A percentile compares a stretch with the other conserved stretches of the same genome.
phyloP scores from a whole-genome alignment of 2,113 vertebrate genomes.

The Ceratotherium simum region DNA sequence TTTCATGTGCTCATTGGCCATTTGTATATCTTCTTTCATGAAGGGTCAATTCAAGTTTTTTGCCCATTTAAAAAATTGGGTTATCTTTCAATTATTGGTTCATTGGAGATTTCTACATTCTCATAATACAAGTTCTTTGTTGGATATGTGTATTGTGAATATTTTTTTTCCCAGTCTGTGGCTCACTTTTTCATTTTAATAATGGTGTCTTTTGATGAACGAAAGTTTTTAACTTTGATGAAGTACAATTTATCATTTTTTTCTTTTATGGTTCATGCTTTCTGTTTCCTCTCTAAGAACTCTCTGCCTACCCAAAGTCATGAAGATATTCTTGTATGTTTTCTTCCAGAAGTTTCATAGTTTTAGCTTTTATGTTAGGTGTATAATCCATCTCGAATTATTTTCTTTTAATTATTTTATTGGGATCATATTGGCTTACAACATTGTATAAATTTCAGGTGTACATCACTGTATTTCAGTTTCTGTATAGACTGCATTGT shows the following conservation, averaged over 20 bases:
- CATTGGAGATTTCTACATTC: not conserved
- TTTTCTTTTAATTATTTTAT: no score
- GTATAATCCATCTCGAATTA: conserved; percentile 10
- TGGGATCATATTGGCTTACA: no score
- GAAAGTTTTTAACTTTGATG: conserved; percentile 13
- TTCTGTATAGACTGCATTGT: no score
- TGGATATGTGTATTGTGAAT: not conserved
- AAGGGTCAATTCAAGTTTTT: not conserved
- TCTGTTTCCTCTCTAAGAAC: not conserved
- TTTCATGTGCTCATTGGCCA: not conserved
- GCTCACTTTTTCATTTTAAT: conserved; percentile 27
- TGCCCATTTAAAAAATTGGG: not conserved
- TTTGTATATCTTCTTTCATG: not conserved
- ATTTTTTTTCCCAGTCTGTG: not conserved
- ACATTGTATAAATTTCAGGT: no score
- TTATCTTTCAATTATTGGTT: not conserved
- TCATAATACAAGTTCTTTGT: not conserved
- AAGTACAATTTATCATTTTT: not conserved
- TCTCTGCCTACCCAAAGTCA: not conserved
- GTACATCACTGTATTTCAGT: no score
- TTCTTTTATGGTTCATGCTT: not conserved
- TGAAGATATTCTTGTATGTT: not conserved
- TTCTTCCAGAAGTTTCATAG: not conserved
- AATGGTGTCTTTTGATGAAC: not conserved
- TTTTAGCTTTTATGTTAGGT: not conserved